A percentile compares a stretch with the other conserved stretches of the same genome.
phyloP scores from a whole-genome alignment of 2,888 invertebrate genomes.

The Drosophila atripex region DNA sequence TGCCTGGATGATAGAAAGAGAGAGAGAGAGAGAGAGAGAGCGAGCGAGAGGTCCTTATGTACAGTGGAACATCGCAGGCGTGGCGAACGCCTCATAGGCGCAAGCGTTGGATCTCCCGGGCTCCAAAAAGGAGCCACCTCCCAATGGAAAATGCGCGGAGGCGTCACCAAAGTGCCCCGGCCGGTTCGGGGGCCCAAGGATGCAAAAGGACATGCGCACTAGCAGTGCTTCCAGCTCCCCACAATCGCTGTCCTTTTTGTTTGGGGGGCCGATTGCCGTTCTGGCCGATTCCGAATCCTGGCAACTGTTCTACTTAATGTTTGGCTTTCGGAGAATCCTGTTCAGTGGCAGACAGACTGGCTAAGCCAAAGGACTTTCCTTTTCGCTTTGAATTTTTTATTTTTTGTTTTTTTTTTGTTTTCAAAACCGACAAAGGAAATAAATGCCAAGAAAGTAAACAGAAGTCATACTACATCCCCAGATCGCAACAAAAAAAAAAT shows the following conservation, averaged over 20 bases:
- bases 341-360: conserved; percentile 66
- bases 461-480: background rate
- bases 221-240: background rate
- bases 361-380: conserved; percentile 23
- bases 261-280: background rate
- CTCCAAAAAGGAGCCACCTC: conserved; percentile 49
- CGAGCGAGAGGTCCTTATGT: conserved; percentile 30
- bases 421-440: conserved; percentile 24
- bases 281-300: conserved; percentile 27
- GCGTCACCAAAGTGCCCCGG: conserved; percentile 60
- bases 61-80: conserved; percentile 40
- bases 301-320: conserved; percentile 61
- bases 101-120: conserved; percentile 67
- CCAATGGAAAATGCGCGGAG: conserved; percentile 69
- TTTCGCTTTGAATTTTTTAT: background rate
- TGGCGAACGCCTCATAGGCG: conserved; percentile 58
- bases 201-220: conserved; percentile 51
- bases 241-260: background rate
- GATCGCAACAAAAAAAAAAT: conserved; percentile 21
- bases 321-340: conserved; percentile 66
- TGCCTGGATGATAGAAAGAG: no score
- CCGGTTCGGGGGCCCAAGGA: conserved; percentile 67
- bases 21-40: conserved; percentile 7
- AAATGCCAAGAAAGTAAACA: conserved; percentile 41
- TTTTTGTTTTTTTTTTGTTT: conserved; percentile 7